phyloP scores from a whole-genome alignment of 2,113 vertebrate genomes.

The Uropsilus gracilis region DNA sequence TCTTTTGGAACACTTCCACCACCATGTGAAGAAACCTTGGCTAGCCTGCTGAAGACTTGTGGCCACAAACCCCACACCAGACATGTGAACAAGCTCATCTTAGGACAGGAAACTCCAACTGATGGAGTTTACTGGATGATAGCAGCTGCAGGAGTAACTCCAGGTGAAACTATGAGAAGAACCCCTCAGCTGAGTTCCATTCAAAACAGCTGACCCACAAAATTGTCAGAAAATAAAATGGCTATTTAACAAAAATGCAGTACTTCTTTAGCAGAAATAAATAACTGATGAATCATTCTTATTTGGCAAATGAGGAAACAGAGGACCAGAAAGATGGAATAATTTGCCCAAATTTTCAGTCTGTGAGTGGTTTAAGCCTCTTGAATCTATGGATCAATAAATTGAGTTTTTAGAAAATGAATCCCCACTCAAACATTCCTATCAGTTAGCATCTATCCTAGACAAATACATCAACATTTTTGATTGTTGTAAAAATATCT shows the following conservation, averaged over 20 bases:
- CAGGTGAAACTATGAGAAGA: neutral
- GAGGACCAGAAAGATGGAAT: neutral
- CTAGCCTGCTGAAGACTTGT: neutral
- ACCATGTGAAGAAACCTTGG: neutral
- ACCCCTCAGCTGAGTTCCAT: neutral
- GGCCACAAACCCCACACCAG: neutral
- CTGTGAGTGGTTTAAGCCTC: neutral
- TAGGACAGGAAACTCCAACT: neutral
- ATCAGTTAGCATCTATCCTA: neutral
- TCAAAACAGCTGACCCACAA: neutral
- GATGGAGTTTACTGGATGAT: neutral
- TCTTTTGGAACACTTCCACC: neutral
- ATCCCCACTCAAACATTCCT: neutral
- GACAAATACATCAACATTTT: neutral
- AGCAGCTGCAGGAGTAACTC: neutral
- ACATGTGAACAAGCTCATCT: neutral
- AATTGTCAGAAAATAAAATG: neutral
- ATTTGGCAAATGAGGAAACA: constrained; percentile 10
- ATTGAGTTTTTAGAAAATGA: neutral
- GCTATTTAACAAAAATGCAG: neutral
- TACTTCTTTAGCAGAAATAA: neutral
- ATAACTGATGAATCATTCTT: neutral
- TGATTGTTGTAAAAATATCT: neutral
- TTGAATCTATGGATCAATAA: neutral
- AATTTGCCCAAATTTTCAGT: neutral